These are phyloP conservation scores for Morus bassanus DNA, from an alignment of 2,797 vertebrate genomes.

Conservation along the genomic window DNA sequence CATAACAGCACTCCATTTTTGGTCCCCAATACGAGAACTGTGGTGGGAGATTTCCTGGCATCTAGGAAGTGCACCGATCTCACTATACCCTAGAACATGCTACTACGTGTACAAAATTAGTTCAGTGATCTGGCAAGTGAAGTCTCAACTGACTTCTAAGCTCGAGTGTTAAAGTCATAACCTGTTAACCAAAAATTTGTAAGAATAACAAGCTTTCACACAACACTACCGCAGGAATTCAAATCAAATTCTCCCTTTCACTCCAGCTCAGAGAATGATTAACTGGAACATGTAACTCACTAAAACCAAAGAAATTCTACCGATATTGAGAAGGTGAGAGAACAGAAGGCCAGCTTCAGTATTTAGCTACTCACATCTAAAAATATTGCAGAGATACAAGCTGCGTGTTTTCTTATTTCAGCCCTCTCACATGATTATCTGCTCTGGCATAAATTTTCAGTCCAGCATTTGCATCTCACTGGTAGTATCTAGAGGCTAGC, in stretches of 20 bases:
- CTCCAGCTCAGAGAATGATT: not conserved
- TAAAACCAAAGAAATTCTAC: not conserved
- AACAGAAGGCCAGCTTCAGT: conserved; percentile 9
- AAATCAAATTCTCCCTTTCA: not conserved
- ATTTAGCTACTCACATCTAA: conserved; percentile 27
- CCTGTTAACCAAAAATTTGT: not conserved
- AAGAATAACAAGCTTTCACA: not conserved
- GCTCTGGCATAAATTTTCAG: conserved; percentile 34
- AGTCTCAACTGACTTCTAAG: not conserved
- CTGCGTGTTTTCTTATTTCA: conserved; percentile 29
- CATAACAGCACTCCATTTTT: not conserved
- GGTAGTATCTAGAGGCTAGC: not conserved
- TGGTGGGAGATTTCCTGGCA: not conserved
- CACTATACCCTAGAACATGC: not conserved
- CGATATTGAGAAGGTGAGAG: not conserved
- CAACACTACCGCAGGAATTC: not conserved
- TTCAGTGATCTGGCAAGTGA: not conserved
- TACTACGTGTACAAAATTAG: not conserved
- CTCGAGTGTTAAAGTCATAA: not conserved
- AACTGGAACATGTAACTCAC: not conserved
- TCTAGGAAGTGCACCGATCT: not conserved
- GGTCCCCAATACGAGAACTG: not conserved
- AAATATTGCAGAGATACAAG: not conserved
- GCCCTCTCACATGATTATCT: conserved; percentile 1
- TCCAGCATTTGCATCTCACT: not conserved